Base-by-base conservation (phyloP, 2,888 invertebrate species). In the Lasioglossum figueresi region DNA sequence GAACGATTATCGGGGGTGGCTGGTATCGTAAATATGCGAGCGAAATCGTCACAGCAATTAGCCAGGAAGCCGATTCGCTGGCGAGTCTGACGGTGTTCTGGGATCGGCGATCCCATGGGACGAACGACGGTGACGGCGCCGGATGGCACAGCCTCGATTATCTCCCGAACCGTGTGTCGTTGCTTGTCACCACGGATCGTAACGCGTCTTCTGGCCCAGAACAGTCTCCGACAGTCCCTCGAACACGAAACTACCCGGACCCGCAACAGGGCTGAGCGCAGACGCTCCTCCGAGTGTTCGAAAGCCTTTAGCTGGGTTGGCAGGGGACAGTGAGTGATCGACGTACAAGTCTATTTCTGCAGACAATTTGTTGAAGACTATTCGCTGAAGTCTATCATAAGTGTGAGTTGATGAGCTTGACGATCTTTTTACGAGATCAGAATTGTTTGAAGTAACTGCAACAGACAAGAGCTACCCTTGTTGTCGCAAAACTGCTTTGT, bases 141-240 rank as follows among this genome's bases (percentile, higher is more conserved):
- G 94, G 92, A 91, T 95, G 95, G 94, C 92, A 94, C 95, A 93
- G 92, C 89, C 89, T 89, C 86, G 89, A 90, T 91, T 92, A 92
- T 90, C 90, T 89, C 89, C 88, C 88, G 83, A 86, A 82, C 91
- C 92, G 91, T 91, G 85, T 82, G 66, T 14, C 66, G 68, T 68
- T 82, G 75, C 80, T 75, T 80, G 87, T 79, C 89, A 88, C 27
- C 86, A 74, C 75, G 83, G 73, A 79, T 88, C 78, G 77, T 78
- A 59, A 34, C 81, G 43, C 76, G 79, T 83, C 83, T 83, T 66
- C 72, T 76, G 77, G 77, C 34, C 23, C 72, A 63, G 71, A 31
- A 71, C 90, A 88, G 88, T 90, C 86, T 79, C 76, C 85, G 88
- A 88, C 89, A 89, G 91, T 89, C 85, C 90, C 88, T 91, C 91